A percentile compares a stretch with the other conserved stretches of the same genome.
phyloP scores from a whole-genome alignment of 1,140 invertebrate species.

The Drosophila novamexicana region DNA sequence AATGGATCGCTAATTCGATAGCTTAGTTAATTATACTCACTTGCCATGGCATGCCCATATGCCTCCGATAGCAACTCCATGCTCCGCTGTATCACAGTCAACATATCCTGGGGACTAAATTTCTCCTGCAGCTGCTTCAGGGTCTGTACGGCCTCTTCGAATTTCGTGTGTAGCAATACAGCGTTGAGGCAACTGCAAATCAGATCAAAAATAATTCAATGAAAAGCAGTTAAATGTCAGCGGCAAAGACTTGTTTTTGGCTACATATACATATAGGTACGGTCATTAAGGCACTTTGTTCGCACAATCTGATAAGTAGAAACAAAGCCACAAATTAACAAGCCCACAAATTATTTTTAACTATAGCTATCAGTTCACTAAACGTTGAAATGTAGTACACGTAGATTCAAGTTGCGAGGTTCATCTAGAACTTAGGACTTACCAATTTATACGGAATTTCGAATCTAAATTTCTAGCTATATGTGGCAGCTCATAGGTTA shows the following conservation, averaged over 20 bases:
- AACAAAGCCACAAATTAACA: neutral
- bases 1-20: too few relatives aligned
- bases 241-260: constrained; percentile 7
- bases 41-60: constrained; percentile 68
- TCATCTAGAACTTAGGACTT: neutral
- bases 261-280: neutral
- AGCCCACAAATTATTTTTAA: constrained; percentile 21
- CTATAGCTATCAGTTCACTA: neutral
- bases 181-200: constrained; percentile 61
- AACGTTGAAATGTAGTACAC: constrained; percentile 8
- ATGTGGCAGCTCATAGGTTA: too few relatives aligned
- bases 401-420: neutral
- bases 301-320: constrained; percentile 8
- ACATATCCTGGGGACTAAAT: constrained; percentile 81
- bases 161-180: constrained; percentile 65
- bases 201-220: constrained; percentile 1
- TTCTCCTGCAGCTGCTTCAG: constrained; percentile 80
- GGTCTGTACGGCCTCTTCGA: constrained; percentile 68
- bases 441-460: too few relatives aligned
- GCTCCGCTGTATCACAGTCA: constrained; percentile 81
- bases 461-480: too few relatives aligned
- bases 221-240: neutral
- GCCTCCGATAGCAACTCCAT: constrained; percentile 78
- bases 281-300: neutral
- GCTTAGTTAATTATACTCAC: constrained; percentile 25